Percentiles rank a stretch among this genome's conserved stretches.
phyloP scores from a whole-genome alignment of 2,113 vertebrate species.

The Brachypodius melanocephalos region DNA sequence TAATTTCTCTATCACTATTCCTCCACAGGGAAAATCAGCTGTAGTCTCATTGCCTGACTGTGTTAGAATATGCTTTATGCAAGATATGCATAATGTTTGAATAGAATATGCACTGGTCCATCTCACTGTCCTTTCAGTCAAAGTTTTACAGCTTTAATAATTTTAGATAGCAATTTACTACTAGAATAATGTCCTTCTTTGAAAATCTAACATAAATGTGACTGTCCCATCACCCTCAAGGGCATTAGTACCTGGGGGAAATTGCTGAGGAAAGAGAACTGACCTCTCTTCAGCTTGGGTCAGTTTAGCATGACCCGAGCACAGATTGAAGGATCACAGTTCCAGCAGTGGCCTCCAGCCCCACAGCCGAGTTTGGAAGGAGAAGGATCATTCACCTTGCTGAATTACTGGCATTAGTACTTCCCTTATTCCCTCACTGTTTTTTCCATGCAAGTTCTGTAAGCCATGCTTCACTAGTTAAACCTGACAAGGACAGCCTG shows the following conservation, averaged over 20 bases:
- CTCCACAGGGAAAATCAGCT: background rate
- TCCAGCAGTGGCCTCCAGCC: background rate
- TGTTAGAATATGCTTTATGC: background rate
- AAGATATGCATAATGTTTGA: background rate
- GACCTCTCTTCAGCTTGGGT: background rate
- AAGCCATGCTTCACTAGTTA: background rate
- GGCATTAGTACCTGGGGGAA: background rate
- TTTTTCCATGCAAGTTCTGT: background rate
- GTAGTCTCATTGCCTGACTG: background rate
- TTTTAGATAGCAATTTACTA: background rate
- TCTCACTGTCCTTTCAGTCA: background rate
- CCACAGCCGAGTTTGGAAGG: background rate
- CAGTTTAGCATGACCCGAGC: background rate
- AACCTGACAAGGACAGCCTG: conserved; percentile 5
- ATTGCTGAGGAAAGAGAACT: background rate
- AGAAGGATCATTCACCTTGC: background rate
- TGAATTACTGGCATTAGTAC: background rate
- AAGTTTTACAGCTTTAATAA: background rate
- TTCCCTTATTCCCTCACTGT: background rate
- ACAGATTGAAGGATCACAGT: background rate
- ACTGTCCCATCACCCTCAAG: background rate
- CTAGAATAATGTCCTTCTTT: background rate
- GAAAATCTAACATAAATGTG: background rate
- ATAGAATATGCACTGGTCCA: background rate
- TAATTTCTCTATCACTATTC: background rate